Evolutionary conservation across 2,797 vertebrate genomes (phyloP), one percentile per base, ranked within the genome.

Genomic region (Semotilus atromaculatus): DNA sequence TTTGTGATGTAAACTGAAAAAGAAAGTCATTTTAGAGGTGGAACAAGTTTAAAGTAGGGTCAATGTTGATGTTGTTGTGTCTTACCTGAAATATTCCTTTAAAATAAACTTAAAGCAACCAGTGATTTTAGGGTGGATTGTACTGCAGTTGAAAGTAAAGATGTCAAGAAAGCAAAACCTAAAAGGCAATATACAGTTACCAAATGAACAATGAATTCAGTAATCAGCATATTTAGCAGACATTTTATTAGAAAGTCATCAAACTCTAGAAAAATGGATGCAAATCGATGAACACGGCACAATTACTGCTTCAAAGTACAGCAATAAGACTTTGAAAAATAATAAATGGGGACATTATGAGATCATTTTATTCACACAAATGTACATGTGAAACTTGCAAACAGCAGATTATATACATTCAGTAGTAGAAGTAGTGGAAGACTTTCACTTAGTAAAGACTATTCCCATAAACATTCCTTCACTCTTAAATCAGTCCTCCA

Each of bases 381-480:
- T 89, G 82, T 90, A 90, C 87, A 91, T 86, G 87, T 90, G 80
- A 88, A 93, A 92, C 91, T 90, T 89, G 89, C 84, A 87, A 86
- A 91, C 86, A 89, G 87, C 90, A 92, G 91, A 89, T 90, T 91
- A 86, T 93, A 88, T 92, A 92, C 93, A 94, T 93, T 95, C 93
- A 94, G 93, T 92, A 93, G 92, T 91, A 89, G 86, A 88, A 13
- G 55, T 36, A 86, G 88, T 90, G 93, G 93, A 94, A 93, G 93
- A 94, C 92, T 84, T 89, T 36, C 62, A 91, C 86, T 84, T 85
- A 87, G 82, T 86, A 83, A 89, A 88, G 45, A 89, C 89, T 85
- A 85, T 89, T 86, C 85, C 45, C 23, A 40, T 6, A 66, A 85
- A 62, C 76, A 84, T 91, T 92, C 90, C 91, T 88, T 90, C 84